phyloP scores from a whole-genome alignment of 2,888 invertebrate species.

The Coremacera marginata region DNA sequence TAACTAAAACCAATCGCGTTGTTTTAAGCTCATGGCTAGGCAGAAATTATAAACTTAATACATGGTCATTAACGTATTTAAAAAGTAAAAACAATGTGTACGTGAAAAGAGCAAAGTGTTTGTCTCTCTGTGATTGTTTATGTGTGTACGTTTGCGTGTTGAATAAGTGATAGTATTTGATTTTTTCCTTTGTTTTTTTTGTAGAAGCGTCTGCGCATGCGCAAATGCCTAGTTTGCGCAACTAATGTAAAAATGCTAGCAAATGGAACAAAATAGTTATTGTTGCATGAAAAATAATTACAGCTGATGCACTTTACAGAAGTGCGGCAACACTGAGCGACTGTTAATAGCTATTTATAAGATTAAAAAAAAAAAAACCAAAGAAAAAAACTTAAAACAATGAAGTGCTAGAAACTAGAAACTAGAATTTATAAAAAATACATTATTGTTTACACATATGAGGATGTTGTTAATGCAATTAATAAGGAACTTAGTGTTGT shows the following conservation, averaged over 20 bases:
- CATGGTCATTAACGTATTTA: slow-evolving; percentile 36
- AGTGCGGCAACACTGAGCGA: neutral
- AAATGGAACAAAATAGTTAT: slow-evolving; percentile 18
- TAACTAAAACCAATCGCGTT: slow-evolving; percentile 15
- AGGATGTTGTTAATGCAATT: slow-evolving; percentile 42
- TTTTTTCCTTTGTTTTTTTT: neutral
- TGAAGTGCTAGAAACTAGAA: neutral
- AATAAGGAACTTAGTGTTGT: slow-evolving; percentile 11
- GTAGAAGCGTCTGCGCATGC: slow-evolving; percentile 11
- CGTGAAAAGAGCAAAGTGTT: neutral
- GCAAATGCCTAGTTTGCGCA: slow-evolving; percentile 26
- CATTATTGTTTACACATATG: neutral
- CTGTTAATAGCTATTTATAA: neutral
- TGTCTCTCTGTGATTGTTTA: neutral
- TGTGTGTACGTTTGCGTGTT: slow-evolving; percentile 13
- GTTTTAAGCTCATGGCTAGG: slow-evolving; percentile 7
- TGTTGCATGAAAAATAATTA: slow-evolving; percentile 31
- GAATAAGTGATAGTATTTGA: slow-evolving; percentile 17
- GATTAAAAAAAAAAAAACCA: neutral
- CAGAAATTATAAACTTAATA: slow-evolving; percentile 32
- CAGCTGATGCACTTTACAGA: neutral
- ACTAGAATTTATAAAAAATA: neutral
- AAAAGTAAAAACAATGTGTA: slow-evolving; percentile 26
- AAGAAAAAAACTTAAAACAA: slow-evolving; percentile 1
- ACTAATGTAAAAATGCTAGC: slow-evolving; percentile 21